phyloP scores from a whole-genome alignment of 2,113 vertebrate genomes.

The Anoplopoma fimbria region DNA sequence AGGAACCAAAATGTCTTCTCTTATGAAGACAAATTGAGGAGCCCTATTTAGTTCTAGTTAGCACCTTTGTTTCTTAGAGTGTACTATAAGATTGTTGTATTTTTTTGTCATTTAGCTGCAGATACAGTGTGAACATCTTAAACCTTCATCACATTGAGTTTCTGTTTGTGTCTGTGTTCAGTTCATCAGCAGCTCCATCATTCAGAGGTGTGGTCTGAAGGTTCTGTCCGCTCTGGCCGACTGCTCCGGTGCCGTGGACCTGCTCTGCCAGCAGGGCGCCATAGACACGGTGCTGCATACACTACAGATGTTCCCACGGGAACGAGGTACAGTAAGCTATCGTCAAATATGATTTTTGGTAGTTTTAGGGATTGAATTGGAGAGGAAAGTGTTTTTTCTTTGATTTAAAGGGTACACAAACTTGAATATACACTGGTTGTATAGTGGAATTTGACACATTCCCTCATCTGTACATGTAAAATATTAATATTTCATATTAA shows the following conservation, averaged over 20 bases:
- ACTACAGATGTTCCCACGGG: slow-evolving; percentile 92
- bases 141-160: background rate
- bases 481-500: no score
- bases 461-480: background rate
- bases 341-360: background rate
- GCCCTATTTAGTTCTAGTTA: no score
- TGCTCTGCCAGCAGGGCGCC: slow-evolving; percentile 91
- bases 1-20: no score
- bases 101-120: no score
- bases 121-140: no score
- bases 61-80: no score
- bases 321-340: slow-evolving; percentile 83
- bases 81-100: no score
- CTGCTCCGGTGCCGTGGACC: slow-evolving; percentile 88
- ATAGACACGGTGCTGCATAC: slow-evolving; percentile 91
- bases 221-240: slow-evolving; percentile 87
- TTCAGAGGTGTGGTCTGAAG: slow-evolving; percentile 91
- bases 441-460: background rate
- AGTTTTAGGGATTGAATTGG: background rate
- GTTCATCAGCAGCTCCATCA: slow-evolving; percentile 90
- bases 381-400: background rate
- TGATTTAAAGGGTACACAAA: no score
- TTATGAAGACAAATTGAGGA: no score
- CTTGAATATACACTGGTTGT: no score
- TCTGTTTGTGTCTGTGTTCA: slow-evolving; percentile 57